Percentiles rank a stretch among this genome's conserved stretches.
phyloP scores from a whole-genome alignment of 2,113 vertebrate genomes.

The Promerops cafer region DNA sequence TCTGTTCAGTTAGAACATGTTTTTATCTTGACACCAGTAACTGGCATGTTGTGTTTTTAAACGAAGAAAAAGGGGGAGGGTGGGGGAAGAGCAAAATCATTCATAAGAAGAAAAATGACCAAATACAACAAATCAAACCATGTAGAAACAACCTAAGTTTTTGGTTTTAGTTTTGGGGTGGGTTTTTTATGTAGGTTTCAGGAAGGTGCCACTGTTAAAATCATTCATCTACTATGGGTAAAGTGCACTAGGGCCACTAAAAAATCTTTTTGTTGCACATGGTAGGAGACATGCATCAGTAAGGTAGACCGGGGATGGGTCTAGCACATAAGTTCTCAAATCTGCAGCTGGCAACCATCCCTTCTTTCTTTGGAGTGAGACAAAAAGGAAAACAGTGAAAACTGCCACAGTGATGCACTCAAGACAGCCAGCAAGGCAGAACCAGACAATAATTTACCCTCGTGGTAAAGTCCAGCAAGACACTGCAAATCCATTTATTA shows the following conservation, averaged over 20 bases:
- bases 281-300: background rate
- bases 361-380: background rate
- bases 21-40: background rate
- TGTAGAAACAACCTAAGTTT: background rate
- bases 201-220: background rate
- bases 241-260: background rate
- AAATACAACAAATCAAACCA: background rate
- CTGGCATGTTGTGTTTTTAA: background rate
- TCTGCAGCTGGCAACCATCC: background rate
- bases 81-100: background rate
- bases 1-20: background rate
- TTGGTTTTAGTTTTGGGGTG: background rate
- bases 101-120: background rate
- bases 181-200: background rate
- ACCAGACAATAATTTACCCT: background rate
- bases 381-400: background rate
- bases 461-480: background rate
- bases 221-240: background rate
- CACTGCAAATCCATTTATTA: background rate
- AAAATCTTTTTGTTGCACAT: background rate
- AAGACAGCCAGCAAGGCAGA: background rate
- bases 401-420: background rate
- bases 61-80: background rate
- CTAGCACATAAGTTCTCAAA: background rate
- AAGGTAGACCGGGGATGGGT: background rate